Evolutionary conservation across 2,113 vertebrate species (phyloP).

Genomic region (Mus spicilegus): DNA sequence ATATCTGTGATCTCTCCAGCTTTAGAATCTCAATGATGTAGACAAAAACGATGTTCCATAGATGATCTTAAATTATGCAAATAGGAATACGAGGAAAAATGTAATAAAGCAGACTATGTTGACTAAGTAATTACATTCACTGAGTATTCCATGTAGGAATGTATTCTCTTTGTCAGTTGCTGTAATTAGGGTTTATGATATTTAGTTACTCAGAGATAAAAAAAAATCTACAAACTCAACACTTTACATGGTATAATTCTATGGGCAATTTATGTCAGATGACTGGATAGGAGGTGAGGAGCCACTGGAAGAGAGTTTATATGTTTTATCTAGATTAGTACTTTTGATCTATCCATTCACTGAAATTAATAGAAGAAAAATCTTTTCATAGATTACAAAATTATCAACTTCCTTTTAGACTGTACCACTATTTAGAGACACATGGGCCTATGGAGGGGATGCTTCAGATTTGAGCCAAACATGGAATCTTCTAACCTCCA

Average conservation of each 20-base stretch:
- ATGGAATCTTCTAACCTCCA: not conserved
- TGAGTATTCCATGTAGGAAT: not conserved
- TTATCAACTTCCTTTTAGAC: not conserved
- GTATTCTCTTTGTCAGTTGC: not conserved
- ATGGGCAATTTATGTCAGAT: not conserved
- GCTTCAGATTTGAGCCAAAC: not conserved
- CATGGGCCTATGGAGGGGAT: no score
- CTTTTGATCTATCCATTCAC: not conserved
- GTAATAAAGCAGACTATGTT: not conserved
- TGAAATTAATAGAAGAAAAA: not conserved
- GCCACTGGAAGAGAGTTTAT: not conserved
- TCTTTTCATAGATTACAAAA: not conserved
- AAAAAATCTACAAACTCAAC: not conserved
- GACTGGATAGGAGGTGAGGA: not conserved
- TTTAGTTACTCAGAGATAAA: not conserved
- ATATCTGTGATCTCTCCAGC: not conserved
- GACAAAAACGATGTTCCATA: not conserved
- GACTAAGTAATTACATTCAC: not conserved
- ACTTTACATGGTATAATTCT: not conserved
- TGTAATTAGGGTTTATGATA: not conserved
- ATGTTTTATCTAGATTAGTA: not conserved
- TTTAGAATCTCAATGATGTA: not conserved
- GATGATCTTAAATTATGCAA: not conserved
- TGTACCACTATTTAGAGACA: no score
- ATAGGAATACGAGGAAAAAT: not conserved